A percentile compares a stretch with the other conserved stretches of the same genome.
phyloP scores from a whole-genome alignment of 2,888 invertebrate genomes.

The Beris morrisii region DNA sequence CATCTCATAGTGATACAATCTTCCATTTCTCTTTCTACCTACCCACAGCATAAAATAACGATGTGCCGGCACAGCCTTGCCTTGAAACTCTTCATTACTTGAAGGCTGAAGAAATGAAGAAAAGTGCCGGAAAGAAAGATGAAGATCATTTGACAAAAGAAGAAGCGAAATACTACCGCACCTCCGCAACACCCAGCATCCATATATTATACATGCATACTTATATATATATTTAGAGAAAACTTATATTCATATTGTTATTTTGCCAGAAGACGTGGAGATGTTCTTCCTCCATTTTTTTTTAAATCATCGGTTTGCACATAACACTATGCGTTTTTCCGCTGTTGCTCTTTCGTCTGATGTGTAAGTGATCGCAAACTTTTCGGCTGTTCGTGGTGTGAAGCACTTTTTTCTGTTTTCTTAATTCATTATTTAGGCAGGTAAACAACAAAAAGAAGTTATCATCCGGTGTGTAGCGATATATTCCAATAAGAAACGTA shows the following conservation, averaged over 20 bases:
- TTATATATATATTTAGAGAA: constrained; percentile 3
- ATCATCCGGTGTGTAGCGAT: constrained; percentile 15
- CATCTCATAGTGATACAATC: too few relatives aligned
- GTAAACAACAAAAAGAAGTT: constrained; percentile 33
- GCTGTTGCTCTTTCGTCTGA: too few relatives aligned
- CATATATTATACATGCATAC: background rate
- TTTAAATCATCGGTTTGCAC: too few relatives aligned
- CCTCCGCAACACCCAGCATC: background rate
- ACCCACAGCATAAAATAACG: too few relatives aligned
- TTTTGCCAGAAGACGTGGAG: constrained; percentile 26
- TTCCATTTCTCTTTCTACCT: too few relatives aligned
- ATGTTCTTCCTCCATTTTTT: constrained; percentile 3
- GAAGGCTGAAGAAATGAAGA: constrained; percentile 20
- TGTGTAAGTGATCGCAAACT: constrained; percentile 10
- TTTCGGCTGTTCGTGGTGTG: constrained; percentile 20
- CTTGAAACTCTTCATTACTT: constrained; percentile 6
- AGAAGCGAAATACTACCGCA: background rate
- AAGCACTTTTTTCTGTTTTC: constrained; percentile 24
- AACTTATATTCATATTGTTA: constrained; percentile 23
- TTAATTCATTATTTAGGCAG: constrained; percentile 18
- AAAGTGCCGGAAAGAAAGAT: constrained; percentile 24
- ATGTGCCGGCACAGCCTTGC: too few relatives aligned
- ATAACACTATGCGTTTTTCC: too few relatives aligned
- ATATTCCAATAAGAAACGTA: background rate
- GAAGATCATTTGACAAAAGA: constrained; percentile 6